Evolutionary conservation across 2,888 invertebrate genomes (phyloP), one percentile per base, ranked within the genome.

Genomic region (Alsophila aescularia): DNA sequence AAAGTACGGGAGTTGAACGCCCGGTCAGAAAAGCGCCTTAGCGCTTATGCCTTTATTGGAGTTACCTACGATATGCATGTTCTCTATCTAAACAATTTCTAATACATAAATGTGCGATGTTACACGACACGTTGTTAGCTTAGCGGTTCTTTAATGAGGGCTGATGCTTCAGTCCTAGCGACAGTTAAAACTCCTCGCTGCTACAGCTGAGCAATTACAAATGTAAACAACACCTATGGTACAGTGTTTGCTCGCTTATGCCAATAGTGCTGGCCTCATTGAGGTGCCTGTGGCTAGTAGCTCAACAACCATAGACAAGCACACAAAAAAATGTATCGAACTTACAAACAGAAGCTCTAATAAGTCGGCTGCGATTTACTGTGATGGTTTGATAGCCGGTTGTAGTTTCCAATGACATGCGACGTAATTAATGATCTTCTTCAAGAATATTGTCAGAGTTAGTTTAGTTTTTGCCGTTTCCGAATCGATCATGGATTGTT

Each of bases 181-280:
- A 73, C 72, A 75, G 66, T 69, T 67, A 62, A 72, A 75, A 77
- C 79, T 75, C 73, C 62, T 64, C 69, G 62, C 49, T 64, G 37
- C 18, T 80, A 70, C 79, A 81, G 73, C 70, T 72, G 72, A 77
- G 73, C 71, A 72, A 79, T 81, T 77, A 80, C 73, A 68, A 78
- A 73, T 70, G 78, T 74, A 83, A 84, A 85, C 78, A 84, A 64
- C 65, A 69, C 73, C 62, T 67, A 63, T 65, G 73, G 76, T 72
- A 69, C 70, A 64, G 67, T 87, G 79, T 89, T 89, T 87, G 75
- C 71, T 66, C 70, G 65, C 66, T 77, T 76, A 72, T 67, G 75
- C 80, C 74, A 81, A 85, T 79, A 87, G 64, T 63, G 66, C 67
- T 77, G 85, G 81, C 87, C 86, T 79, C 83, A 74, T 76, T 84